phyloP scores from a whole-genome alignment of 2,113 vertebrate species.

The Heliornis fulica region DNA sequence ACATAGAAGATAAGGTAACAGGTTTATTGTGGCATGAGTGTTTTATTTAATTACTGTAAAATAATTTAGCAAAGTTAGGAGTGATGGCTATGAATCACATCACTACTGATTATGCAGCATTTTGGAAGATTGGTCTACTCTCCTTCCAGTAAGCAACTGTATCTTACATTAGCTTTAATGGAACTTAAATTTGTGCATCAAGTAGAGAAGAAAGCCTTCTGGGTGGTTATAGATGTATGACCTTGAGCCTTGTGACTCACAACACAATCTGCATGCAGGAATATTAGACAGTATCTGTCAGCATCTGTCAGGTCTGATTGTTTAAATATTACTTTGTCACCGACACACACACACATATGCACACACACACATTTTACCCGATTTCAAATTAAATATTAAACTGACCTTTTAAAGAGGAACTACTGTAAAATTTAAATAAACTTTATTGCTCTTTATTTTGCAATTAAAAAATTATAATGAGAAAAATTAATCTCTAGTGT shows the following conservation, averaged over 20 bases:
- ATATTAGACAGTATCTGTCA: slow-evolving; percentile 40
- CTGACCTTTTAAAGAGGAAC: background rate
- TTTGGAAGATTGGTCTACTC: slow-evolving; percentile 3
- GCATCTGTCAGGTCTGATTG: background rate
- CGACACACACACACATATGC: background rate
- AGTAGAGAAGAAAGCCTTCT: slow-evolving; percentile 40
- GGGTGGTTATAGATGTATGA: slow-evolving; percentile 4
- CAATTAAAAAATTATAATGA: slow-evolving; percentile 23
- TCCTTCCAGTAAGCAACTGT: slow-evolving; percentile 22
- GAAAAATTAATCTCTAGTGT: slow-evolving; percentile 3
- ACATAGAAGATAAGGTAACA: background rate
- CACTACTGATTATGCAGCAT: background rate
- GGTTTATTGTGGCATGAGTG: background rate
- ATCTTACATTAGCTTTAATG: slow-evolving; percentile 31
- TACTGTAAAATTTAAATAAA: slow-evolving; percentile 30
- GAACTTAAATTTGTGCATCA: slow-evolving; percentile 37
- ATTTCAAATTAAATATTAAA: slow-evolving; percentile 53
- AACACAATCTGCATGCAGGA: background rate
- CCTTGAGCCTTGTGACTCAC: slow-evolving; percentile 31
- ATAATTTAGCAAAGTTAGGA: background rate
- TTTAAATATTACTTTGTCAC: slow-evolving; percentile 36
- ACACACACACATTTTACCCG: background rate
- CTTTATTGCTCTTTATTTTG: background rate
- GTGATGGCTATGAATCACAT: background rate
- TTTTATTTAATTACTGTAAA: slow-evolving; percentile 42